Conservation (phyloP, 1,140 invertebrate genomes). For the Pararge aegeria region DNA sequence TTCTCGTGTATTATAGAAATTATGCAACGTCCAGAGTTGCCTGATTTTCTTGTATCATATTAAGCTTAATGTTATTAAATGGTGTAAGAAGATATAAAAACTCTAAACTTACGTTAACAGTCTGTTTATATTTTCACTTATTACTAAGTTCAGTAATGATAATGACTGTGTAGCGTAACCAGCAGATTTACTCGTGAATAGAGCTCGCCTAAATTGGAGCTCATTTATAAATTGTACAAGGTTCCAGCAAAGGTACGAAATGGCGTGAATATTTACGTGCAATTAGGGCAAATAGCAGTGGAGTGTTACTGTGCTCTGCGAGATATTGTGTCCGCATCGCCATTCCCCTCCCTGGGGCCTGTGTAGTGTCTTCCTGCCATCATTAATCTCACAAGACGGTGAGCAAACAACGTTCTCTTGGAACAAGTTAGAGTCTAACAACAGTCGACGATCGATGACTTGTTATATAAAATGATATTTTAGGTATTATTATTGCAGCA, state of each 20-base stretch:
- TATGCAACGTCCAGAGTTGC: too few species aligned
- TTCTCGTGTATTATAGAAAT: too few species aligned
- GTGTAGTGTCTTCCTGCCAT: conserved; percentile 49
- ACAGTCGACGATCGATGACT: conserved; percentile 4
- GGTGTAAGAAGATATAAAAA: too few species aligned
- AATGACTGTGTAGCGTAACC: conserved; percentile 11
- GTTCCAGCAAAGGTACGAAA: conserved; percentile 30
- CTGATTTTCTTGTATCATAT: too few species aligned
- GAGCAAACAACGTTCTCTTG: conserved; percentile 55
- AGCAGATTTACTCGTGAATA: conserved; percentile 36
- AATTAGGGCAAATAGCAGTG: conserved; percentile 54
- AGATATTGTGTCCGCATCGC: conserved; percentile 42
- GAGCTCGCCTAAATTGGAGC: conserved; percentile 40
- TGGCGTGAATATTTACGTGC: conserved; percentile 44
- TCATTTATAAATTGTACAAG: conserved; percentile 53
- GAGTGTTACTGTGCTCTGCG: conserved; percentile 36
- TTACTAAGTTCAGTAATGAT: neutral
- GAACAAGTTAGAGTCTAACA: conserved; percentile 45
- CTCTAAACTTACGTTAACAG: too few species aligned
- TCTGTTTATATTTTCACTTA: neutral
- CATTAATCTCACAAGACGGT: conserved; percentile 66
- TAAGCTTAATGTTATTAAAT: too few species aligned
- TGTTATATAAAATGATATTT: neutral
- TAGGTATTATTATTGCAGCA: neutral
- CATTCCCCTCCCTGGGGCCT: conserved; percentile 29